Base-by-base conservation (phyloP, 2,113 vertebrate species). In the Dromas ardeola region DNA sequence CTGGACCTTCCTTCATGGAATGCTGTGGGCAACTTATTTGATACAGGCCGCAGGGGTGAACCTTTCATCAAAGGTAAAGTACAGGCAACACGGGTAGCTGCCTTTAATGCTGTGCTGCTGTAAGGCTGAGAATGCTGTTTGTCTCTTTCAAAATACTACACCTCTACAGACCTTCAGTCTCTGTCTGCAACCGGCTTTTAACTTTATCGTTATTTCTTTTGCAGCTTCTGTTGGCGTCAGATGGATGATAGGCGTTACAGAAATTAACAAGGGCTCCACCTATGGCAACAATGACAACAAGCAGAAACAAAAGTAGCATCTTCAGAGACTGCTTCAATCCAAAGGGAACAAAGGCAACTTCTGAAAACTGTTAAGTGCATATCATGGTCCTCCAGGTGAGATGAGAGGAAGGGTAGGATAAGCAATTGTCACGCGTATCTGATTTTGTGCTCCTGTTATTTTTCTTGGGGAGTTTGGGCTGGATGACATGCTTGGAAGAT, bases 191-290 rank as follows among this genome's bases (percentile, higher is more conserved):
- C 26, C 18, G 29, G n/a, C 56, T 40, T 62, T 71, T 93, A 55
- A 79, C 38, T 47, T 15, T 9, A 16, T 59, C 40, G 42, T 21
- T 26, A 11, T 71, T 88, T 76, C 17, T 56, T 67, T 93, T 82
- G 29, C 98, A 99, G 99, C 97, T 63, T 99, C 99, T n/a, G 83
- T 98, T 81, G 99, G 98, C 43, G 98, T 99, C 55, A 99, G 99
- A 96, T 99, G 99, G 99, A 99, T 99, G 99, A 99, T 99, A 11
- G 98, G 98, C 0, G 99, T 99, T 97, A 99, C 99, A 3, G 99
- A 99, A 96, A 99, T 99, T 19, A 95, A 99, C 95, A 99, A 97
- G 93, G 98, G 99, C 53, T 99, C 99, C 10, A 98, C 97, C 91
- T 99, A 99, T 5, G 99, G 99, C 55, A 98, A 99, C 95, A 98